Conservation (phyloP, 1,140 invertebrate species). For the Microvelia longipes region DNA sequence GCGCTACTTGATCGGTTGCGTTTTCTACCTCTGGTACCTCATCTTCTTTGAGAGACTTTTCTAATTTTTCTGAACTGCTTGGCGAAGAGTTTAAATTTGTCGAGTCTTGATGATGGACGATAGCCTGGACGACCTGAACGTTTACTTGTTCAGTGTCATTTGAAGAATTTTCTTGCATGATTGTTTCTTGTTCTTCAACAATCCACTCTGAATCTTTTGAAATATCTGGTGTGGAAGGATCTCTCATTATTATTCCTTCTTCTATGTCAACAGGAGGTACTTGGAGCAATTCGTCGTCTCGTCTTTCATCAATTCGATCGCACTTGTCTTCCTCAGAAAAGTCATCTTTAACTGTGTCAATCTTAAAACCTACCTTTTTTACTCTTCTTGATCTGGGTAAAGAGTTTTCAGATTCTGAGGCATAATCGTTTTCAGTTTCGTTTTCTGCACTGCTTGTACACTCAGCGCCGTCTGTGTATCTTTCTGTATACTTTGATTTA, state of each 20-base stretch:
- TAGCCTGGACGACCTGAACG: neutral
- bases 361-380: constrained; percentile 9
- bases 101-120: neutral
- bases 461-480: constrained; percentile 26
- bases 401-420: neutral
- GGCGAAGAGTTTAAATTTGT: neutral
- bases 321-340: no score
- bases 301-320: constrained; percentile 11
- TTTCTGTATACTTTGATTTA: constrained; percentile 17
- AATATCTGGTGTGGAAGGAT: neutral
- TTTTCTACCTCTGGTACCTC: no score
- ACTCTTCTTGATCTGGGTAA: neutral
- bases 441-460: constrained; percentile 19
- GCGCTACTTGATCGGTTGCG: neutral
- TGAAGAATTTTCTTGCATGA: neutral
- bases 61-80: neutral
- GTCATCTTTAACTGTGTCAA: constrained; percentile 19
- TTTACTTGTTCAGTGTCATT: neutral
- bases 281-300: constrained; percentile 4
- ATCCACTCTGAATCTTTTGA: neutral
- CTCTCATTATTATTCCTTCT: no score
- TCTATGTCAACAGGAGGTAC: constrained; percentile 5
- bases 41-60: no score
- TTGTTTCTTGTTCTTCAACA: neutral
- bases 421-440: constrained; percentile 4